Evolutionary conservation across 2,888 invertebrate species (phyloP).

Genomic region (Lasioglossum vierecki): DNA sequence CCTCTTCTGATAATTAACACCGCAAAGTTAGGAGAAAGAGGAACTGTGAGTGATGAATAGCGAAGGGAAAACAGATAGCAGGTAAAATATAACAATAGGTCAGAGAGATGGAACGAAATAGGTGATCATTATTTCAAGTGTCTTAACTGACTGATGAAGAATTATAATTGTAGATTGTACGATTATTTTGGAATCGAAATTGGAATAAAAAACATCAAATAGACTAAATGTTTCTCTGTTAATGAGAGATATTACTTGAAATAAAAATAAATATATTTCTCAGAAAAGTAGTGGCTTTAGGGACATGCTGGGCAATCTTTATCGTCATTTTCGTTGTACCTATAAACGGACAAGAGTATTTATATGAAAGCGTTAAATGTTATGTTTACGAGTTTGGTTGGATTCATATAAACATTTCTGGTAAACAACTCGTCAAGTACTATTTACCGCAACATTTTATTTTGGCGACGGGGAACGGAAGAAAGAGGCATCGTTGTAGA

Average conservation of each 20-base stretch:
- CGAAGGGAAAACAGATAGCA: constrained; percentile 39
- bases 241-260: neutral
- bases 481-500: neutral
- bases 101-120: neutral
- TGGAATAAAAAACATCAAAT: too few relatives aligned
- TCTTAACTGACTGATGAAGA: constrained; percentile 73
- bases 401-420: neutral
- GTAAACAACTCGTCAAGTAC: neutral
- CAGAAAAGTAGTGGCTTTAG: neutral
- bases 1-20: constrained; percentile 77
- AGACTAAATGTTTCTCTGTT: too few relatives aligned
- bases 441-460: neutral
- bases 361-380: neutral
- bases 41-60: constrained; percentile 21
- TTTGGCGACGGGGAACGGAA: neutral
- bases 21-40: constrained; percentile 64
- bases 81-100: constrained; percentile 27
- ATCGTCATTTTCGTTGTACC: neutral
- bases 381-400: neutral
- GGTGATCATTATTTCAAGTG: constrained; percentile 31
- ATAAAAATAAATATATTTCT: neutral
- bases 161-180: too few relatives aligned
- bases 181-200: too few relatives aligned
- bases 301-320: neutral
- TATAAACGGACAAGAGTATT: neutral